These are phyloP conservation scores for Hermaeophaga mercurialis DNA, from an alignment of 2,888 invertebrate species.

Conservation along the genomic window DNA sequence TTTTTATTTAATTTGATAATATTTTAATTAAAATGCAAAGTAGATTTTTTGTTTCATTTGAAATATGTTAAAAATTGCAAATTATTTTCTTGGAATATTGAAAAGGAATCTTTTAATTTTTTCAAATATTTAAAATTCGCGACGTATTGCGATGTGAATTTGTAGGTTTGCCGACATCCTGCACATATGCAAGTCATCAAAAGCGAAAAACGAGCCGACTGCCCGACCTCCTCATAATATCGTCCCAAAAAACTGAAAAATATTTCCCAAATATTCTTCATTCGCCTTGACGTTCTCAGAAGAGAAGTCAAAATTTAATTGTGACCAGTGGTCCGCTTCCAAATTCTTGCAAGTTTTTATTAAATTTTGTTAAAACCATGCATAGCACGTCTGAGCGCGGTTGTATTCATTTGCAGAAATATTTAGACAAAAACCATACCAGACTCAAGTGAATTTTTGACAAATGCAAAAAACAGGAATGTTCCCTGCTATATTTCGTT, in stretches of 20 bases:
- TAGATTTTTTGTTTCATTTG: too few relatives aligned
- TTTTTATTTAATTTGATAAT: too few relatives aligned
- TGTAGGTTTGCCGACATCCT: conserved; percentile 7
- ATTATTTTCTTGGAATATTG: too few relatives aligned
- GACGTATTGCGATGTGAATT: conserved; percentile 4
- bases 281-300: conserved; percentile 33
- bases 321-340: conserved; percentile 38
- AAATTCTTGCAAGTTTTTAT: conserved; percentile 50
- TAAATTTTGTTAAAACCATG: conserved; percentile 50
- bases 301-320: conserved; percentile 48
- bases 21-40: too few relatives aligned
- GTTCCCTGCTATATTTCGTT: conserved; percentile 28
- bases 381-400: conserved; percentile 47
- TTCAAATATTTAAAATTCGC: conserved; percentile 10
- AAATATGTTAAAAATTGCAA: too few relatives aligned
- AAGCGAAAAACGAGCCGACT: conserved; percentile 1
- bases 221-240: conserved; percentile 3
- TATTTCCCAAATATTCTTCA: conserved; percentile 15
- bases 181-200: conserved; percentile 7
- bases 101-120: not conserved
- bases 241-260: conserved; percentile 4
- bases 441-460: conserved; percentile 50
- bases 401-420: conserved; percentile 51
- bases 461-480: conserved; percentile 37
- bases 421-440: conserved; percentile 50